Evolutionary conservation across 2,113 vertebrate species (phyloP), one percentile per base, ranked within the genome.

Genomic region (Edolisoma coerulescens): DNA sequence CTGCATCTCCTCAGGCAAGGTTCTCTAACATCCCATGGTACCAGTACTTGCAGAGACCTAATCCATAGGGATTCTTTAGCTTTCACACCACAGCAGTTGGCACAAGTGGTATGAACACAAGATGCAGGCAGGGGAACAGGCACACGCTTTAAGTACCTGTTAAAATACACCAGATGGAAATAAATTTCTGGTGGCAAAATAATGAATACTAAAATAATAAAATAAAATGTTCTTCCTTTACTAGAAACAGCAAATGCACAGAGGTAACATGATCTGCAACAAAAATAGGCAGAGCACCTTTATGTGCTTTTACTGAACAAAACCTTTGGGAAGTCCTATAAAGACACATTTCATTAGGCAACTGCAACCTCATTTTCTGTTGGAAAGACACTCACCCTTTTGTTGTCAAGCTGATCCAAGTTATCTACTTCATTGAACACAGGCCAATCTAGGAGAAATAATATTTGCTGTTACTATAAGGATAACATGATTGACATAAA

Each of bases 381-480:
- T 50, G 13, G 32, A 73, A 88, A 75, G 49, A 67, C n/a, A 97
- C 98, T 97, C 96, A 99, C 99, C 98, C 97, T 98, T 89, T 98
- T 98, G 91, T 99, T 99, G 90, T 98, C 95, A 82, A 98, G 97
- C 42, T 95, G 96, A 64, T 98, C 98, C 35, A 98, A 89, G 26
- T 99, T 99, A 70, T 98, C 97, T 42, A 98, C 96, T 74, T 99
- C 99, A 61, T 93, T 97, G 70, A 99, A 98, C 53, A 99, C 97
- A 42, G 98, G 98, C 97, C 97, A 98, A 13, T 98, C 99, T 99
- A 95, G 92, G 42, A 89, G 39, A 96, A 84, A 63, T 86, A 69
- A 63, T 11, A 91, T 32, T 73, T 82, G 16, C 18, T 73, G 35
- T 94, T 95, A 91, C 16, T 56, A 7, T 37, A 86, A 79, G 27